Evolutionary conservation across 2,888 invertebrate species (phyloP), one percentile per base, ranked within the genome.

Genomic region (Lochmaea capreae): DNA sequence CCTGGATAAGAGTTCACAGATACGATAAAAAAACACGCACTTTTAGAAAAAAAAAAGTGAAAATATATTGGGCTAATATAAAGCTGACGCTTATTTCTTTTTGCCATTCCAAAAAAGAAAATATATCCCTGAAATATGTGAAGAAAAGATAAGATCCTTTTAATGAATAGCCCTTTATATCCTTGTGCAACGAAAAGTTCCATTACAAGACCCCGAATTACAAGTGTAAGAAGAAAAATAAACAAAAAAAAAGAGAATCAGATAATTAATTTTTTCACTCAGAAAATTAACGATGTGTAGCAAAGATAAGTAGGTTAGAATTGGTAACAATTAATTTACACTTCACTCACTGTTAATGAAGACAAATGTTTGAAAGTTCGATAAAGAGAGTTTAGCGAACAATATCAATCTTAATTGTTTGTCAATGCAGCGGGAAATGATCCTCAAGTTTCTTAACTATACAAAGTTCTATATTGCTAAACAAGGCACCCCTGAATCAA

Each of bases 61-160:
- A 43, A 43, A 63, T 63, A 43, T 43, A 18, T 43, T 14, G 62
- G 16, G 4, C 6, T 26, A 4, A 43, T 12, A 63, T 18, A 43
- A 63, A 43, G 62, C 62, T 63, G 62, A 43, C 62, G 43, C 62
- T 43, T 63, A 63, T 63, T 63, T 63, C 62, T 39, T 63, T 63
- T 63, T 62, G 42, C 16, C 62, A 62, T 42, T 10, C 59, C 12
- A 10, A 14, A 63, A 42, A 11, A 26, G 3, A 61, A 39, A 61
- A 39, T 26, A 61, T 61, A 61, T 61, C 18, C 11, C 12, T 3
- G 18, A 42, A 18, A 63, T 63, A 63, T 63, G 43, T 63, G 62
- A 16, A 63, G 43, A 11, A 43, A 18, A 18, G 14, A 62, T 42
- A 42, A 42, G 62, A 43, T 42, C 42, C 4, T 43, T 42, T 43